Evolutionary conservation across 2,797 vertebrate genomes (phyloP).

Genomic region (Hafferia zeledoni): DNA sequence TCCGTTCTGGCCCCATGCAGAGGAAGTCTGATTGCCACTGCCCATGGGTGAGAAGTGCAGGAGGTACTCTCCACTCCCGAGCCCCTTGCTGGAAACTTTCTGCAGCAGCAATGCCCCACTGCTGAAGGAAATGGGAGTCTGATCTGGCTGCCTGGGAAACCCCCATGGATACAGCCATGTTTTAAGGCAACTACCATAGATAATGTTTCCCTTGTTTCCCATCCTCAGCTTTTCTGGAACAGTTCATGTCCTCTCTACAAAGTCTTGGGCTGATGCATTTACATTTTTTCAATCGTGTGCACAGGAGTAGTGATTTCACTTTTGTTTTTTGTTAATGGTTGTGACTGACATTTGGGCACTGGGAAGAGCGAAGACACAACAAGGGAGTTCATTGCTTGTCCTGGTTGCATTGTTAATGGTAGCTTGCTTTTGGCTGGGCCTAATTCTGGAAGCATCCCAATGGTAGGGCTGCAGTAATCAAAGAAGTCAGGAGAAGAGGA

Average conservation of each 20-base stretch:
- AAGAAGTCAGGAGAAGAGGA: not conserved
- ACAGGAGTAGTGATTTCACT: not conserved
- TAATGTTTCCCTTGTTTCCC: not conserved
- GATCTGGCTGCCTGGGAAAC: not conserved
- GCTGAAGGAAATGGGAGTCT: not conserved
- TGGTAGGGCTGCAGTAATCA: not conserved
- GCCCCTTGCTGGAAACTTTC: not conserved
- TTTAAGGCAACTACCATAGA: not conserved
- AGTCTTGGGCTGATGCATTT: not conserved
- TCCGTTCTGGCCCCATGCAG: not conserved
- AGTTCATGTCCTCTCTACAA: not conserved
- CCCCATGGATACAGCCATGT: not conserved
- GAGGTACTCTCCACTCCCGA: not conserved
- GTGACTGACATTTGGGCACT: not conserved
- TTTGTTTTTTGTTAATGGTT: not conserved
- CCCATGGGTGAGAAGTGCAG: fast-evolving
- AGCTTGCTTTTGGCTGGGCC: not conserved
- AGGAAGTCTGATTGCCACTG: not conserved
- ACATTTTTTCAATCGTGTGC: not conserved
- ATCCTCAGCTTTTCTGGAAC: not conserved
- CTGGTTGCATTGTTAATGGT: not conserved
- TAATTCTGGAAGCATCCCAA: not conserved
- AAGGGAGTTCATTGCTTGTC: not conserved
- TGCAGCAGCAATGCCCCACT: not conserved
- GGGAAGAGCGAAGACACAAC: not conserved